Conservation (phyloP, 2,113 vertebrate genomes). For the Paramormyrops kingsleyae region DNA sequence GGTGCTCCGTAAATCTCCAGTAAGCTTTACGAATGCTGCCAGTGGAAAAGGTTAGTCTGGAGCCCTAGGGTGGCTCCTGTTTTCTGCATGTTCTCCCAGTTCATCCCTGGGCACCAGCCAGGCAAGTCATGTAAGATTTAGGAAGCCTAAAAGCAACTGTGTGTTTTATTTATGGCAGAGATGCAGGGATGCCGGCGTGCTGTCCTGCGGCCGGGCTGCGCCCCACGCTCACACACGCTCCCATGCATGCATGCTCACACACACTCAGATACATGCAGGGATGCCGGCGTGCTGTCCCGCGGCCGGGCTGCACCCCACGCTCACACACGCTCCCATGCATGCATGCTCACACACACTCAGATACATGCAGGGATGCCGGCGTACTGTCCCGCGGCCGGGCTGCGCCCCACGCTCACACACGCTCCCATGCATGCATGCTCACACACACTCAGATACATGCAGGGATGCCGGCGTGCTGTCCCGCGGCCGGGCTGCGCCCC, state of each 20-base stretch:
- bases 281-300: neutral
- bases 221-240: neutral
- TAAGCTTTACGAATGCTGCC: neutral
- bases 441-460: neutral
- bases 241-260: neutral
- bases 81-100: conserved; percentile 1
- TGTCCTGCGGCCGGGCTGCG: neutral
- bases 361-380: neutral
- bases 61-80: neutral
- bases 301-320: neutral
- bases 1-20: neutral
- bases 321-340: neutral
- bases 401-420: neutral
- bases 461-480: neutral
- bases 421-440: neutral
- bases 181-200: neutral
- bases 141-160: neutral
- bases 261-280: neutral
- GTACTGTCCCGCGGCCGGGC: neutral
- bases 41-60: neutral
- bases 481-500: neutral
- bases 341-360: neutral
- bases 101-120: neutral
- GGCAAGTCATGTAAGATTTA: conserved; percentile 1
- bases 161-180: neutral